These are phyloP conservation scores for Premnoplex brunnescens DNA, from an alignment of 2,797 vertebrate genomes.

Conservation along the genomic window DNA sequence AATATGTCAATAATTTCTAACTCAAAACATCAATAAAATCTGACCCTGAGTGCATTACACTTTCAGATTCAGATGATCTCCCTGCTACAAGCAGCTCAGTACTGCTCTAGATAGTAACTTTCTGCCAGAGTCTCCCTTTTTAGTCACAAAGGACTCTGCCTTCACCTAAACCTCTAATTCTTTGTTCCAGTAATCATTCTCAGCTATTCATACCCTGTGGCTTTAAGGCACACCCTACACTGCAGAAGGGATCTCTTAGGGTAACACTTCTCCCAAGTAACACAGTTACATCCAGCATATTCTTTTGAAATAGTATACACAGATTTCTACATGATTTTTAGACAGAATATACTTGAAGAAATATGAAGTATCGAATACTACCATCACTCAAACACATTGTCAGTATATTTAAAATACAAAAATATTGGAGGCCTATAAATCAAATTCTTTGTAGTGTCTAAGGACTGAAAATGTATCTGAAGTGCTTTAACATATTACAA, in stretches of 20 bases:
- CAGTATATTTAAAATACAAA: background rate
- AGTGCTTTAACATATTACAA: background rate
- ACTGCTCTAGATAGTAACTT: background rate
- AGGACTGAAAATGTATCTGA: background rate
- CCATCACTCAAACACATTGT: background rate
- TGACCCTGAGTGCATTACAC: background rate
- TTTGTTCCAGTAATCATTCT: background rate
- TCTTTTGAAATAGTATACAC: background rate
- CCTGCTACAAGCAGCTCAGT: background rate
- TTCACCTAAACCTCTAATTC: background rate
- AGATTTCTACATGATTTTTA: background rate
- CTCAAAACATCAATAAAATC: background rate
- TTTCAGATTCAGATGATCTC: background rate
- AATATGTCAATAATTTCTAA: background rate
- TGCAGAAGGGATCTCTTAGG: background rate
- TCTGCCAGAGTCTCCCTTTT: background rate
- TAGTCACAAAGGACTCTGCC: background rate
- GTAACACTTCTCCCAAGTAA: background rate
- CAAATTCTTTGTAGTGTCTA: background rate
- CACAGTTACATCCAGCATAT: background rate
- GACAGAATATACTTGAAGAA: background rate
- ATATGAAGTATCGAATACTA: background rate
- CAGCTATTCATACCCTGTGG: rapidly evolving
- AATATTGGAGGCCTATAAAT: background rate
- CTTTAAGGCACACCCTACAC: background rate